Evolutionary conservation across 2,888 invertebrate genomes (phyloP).

Genomic region (Tanytarsus gracilentus): DNA sequence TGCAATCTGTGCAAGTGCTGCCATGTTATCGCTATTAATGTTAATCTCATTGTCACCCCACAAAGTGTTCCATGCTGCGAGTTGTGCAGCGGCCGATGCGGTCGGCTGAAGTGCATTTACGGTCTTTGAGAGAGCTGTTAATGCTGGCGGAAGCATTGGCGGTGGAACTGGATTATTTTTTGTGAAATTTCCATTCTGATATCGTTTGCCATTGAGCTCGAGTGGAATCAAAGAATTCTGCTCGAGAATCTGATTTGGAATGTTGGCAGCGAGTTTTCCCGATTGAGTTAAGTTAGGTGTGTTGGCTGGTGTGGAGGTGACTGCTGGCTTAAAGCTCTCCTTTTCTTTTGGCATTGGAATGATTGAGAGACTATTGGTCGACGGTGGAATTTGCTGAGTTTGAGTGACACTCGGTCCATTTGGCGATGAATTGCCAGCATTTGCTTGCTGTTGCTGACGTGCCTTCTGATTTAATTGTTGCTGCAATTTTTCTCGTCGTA

Average conservation of each 20-base stretch:
- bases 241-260: conserved; percentile 33
- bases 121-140: conserved; percentile 12
- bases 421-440: conserved; percentile 31
- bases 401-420: conserved; percentile 32
- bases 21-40: conserved; percentile 18
- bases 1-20: conserved; percentile 34
- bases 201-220: conserved; percentile 26
- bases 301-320: conserved; percentile 12
- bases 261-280: conserved; percentile 28
- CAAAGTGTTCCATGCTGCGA: conserved; percentile 39
- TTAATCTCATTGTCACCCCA: conserved; percentile 34
- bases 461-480: conserved; percentile 45
- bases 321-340: conserved; percentile 10
- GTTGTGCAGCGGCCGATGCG: conserved; percentile 33
- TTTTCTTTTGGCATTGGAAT: conserved; percentile 23
- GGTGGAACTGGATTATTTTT: background rate
- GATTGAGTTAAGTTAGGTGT: too few species aligned
- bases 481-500: conserved; percentile 57
- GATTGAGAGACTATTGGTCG: conserved; percentile 28
- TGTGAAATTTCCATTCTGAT: conserved; percentile 13
- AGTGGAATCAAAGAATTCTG: conserved; percentile 33
- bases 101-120: conserved; percentile 14
- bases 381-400: conserved; percentile 45
- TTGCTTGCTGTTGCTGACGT: conserved; percentile 35
- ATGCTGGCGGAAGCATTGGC: conserved; percentile 12